A percentile compares a stretch with the other conserved stretches of the same genome.
Evolutionary conservation across 2,888 invertebrate genomes (phyloP).

Genomic region (Nebria salina): DNA sequence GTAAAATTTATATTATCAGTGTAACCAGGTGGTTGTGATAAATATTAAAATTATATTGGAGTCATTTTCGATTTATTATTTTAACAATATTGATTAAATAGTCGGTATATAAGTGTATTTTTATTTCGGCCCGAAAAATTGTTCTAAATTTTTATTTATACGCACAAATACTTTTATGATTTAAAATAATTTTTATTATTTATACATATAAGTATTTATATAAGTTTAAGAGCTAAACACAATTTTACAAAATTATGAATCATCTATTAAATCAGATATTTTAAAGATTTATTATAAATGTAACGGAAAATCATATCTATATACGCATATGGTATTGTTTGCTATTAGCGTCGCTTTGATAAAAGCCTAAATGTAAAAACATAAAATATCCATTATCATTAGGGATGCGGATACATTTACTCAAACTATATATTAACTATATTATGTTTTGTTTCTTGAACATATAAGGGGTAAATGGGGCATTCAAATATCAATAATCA

Average conservation of each 20-base stretch:
- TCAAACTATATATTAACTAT: not conserved
- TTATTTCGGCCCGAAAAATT: not conserved
- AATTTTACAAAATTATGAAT: not conserved
- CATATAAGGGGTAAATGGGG: no score
- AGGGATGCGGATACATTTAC: not conserved
- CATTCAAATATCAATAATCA: no score
- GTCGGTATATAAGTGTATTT: not conserved
- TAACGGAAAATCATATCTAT: constrained; percentile 10
- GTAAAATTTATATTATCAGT: not conserved
- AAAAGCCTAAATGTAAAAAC: constrained; percentile 35
- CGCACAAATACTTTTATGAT: not conserved
- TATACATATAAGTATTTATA: no score
- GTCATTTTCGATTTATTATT: not conserved
- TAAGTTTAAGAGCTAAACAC: no score
- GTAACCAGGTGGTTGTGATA: not conserved
- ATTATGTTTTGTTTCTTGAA: not conserved
- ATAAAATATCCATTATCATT: constrained; percentile 45
- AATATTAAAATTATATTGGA: not conserved
- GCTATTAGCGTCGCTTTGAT: constrained; percentile 29
- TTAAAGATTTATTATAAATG: not conserved
- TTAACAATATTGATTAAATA: not conserved
- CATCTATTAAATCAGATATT: no score
- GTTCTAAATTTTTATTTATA: not conserved
- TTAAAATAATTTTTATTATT: no score
- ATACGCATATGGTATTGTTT: constrained; percentile 39